These are phyloP conservation scores for Cheilosia impressa DNA, from an alignment of 2,888 invertebrate species.

Conservation along the genomic window DNA sequence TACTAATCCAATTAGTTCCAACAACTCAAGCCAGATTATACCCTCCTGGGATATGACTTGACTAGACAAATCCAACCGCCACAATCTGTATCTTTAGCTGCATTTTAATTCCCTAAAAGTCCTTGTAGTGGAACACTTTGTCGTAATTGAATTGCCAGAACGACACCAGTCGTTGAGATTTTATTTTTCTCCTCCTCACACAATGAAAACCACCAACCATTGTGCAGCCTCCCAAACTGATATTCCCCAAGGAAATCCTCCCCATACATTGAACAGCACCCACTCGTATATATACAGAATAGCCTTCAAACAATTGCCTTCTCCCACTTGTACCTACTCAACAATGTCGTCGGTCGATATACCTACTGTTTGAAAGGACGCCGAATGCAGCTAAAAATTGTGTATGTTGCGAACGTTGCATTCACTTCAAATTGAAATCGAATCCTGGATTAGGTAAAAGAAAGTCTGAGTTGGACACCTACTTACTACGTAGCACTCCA, in stretches of 20 bases:
- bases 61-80: neutral
- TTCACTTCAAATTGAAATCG: conserved; percentile 59
- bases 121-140: conserved; percentile 53
- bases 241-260: conserved; percentile 48
- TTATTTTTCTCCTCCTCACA: conserved; percentile 26
- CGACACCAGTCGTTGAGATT: conserved; percentile 52
- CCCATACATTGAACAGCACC: conserved; percentile 27
- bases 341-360: conserved; percentile 49
- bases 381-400: conserved; percentile 1
- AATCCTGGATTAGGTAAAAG: conserved; percentile 60
- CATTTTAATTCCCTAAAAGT: conserved; percentile 55
- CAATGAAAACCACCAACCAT: conserved; percentile 34
- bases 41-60: too few species aligned
- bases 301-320: conserved; percentile 40
- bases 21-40: too few species aligned
- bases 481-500: conserved; percentile 40
- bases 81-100: conserved; percentile 76
- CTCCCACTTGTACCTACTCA: conserved; percentile 19
- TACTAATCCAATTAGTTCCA: too few species aligned
- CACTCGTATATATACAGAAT: conserved; percentile 7
- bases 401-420: conserved; percentile 24
- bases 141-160: conserved; percentile 65
- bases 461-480: conserved; percentile 38
- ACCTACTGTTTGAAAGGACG: conserved; percentile 22
- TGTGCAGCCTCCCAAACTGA: conserved; percentile 28